Base-by-base conservation (phyloP, 1,140 invertebrate species). In the Halictus rubicundus region DNA sequence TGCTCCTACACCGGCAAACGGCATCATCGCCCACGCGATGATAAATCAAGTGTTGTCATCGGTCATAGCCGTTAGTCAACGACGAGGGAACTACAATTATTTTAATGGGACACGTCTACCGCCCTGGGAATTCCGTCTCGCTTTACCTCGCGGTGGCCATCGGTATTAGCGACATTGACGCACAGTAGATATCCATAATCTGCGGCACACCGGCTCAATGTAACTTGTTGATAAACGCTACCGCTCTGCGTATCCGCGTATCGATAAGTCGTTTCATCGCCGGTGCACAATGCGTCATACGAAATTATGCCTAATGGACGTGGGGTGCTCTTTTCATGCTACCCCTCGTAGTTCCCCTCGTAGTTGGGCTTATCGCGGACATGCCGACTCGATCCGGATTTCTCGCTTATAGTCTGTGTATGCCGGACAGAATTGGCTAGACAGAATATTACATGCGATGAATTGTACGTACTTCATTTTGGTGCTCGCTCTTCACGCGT, bases 31-130 rank as follows among this genome's bases (percentile, higher is more conserved):
- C 77, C 68, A 23, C 49, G 49, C 49, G 49, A 59, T 65, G 46
- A 79, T 79, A 73, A 79, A 79, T 79, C 77, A 65, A 52, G 9
- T 25, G 25, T 8, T 25, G 75, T 63, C 75, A 73, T 79, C 70
- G 59, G 65, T 79, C 70, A 65, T 64, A 73, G 37, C 68, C 61
- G 61, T 79, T 79, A 64, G 70, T 79, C 73, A 79, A 79, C 76
- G 76, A 78, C 59, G 59, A 60, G 61, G 39, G 46, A 66, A 46
- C 69, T 79, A 73, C 77, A 79, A 79, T 79, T 79, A 79, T 79
- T 79, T 73, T 79, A 79, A 79, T 73, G 70, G 49, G 49, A 39
- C 61, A 61, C 71, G 70, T 66, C 69, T 37, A 37, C 49, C 39
- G 77, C 23, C 32, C 39, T 79, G 60, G 69, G 52, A 73, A 79